Percentiles rank a stretch among this genome's conserved stretches.
phyloP scores from a whole-genome alignment of 2,113 vertebrate species.

The Xenopus laevis region DNA sequence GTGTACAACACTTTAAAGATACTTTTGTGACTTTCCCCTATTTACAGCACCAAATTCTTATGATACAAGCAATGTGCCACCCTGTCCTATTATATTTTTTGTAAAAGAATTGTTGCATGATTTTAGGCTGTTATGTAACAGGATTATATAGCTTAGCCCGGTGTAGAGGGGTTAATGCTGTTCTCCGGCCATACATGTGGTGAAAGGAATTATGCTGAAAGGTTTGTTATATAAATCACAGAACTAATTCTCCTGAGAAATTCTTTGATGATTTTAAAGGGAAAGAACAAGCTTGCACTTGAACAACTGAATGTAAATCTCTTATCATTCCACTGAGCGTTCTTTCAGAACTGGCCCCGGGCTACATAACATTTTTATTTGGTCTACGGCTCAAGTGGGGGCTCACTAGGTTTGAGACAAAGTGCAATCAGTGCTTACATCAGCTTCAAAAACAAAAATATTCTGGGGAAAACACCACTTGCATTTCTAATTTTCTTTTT shows the following conservation, averaged over 20 bases:
- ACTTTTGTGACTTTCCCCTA: too few relatives aligned
- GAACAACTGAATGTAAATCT: neutral
- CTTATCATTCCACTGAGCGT: neutral
- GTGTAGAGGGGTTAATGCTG: neutral
- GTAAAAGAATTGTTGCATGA: neutral
- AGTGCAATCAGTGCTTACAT: neutral
- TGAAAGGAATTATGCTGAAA: neutral
- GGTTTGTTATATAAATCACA: neutral
- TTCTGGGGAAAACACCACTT: neutral
- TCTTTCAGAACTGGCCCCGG: neutral
- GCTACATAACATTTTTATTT: constrained; percentile 20
- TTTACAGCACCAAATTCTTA: too few relatives aligned
- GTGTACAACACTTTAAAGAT: too few relatives aligned
- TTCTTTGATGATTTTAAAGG: constrained; percentile 14
- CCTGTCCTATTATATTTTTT: too few relatives aligned
- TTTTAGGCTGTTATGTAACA: neutral
- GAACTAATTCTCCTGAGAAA: constrained; percentile 1
- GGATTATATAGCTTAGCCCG: neutral
- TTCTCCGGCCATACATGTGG: neutral
- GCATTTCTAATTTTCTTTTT: too few relatives aligned
- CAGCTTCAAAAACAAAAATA: neutral
- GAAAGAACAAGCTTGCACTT: constrained; percentile 10
- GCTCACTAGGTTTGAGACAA: neutral
- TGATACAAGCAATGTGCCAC: too few relatives aligned
- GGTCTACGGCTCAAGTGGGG: neutral